Evolutionary conservation across 2,113 vertebrate genomes (phyloP), one percentile per base, ranked within the genome.

Genomic region (Istiophorus platypterus): DNA sequence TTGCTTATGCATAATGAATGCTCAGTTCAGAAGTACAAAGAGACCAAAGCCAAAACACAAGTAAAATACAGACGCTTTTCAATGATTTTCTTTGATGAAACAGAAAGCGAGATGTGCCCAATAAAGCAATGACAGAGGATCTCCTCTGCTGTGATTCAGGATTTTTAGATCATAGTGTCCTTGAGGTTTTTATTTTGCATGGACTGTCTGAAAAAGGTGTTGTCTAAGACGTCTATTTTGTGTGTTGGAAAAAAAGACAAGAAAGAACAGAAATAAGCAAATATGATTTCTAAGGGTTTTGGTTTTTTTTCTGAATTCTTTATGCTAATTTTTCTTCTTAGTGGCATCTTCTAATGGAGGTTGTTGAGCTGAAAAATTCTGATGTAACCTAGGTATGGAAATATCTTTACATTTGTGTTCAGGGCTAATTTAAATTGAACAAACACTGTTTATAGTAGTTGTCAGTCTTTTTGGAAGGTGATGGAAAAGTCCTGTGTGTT

Each of bases 1-100:
- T 90, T 80, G 75, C 79, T 59, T 65, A 81, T 91, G 82, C 86
- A 92, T 92, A 88, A 90, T 92, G 68, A 88, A 92, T 77, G 66
- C 64, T 84, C 72, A 68, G 70, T 84, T 85, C 78, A 82, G 63
- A 82, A 91, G 82, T 77, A 89, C 74, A 89, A 85, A 89, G 85
- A 89, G 66, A 85, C 71, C 74, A 58, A 24, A 65, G 63, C 69
- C 56, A 72, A 78, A 72, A 69, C 72, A 81, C 1, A 13, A 70
- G 69, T 59, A 20, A 26, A 51, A 51, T n/a, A 26, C 4, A 13
- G 24, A 45, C 5, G 31, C 27, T 76, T 47, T 37, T 56, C n/a
- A 0, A 27, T 83, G 31, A 34, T 18, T 24, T 58, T 34, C 67
- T 85, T 81, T 83, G 79, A 86, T 80, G 54, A 68, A 62, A 72